Conservation (phyloP, 2,888 invertebrate species). For the Syritta pipiens region DNA sequence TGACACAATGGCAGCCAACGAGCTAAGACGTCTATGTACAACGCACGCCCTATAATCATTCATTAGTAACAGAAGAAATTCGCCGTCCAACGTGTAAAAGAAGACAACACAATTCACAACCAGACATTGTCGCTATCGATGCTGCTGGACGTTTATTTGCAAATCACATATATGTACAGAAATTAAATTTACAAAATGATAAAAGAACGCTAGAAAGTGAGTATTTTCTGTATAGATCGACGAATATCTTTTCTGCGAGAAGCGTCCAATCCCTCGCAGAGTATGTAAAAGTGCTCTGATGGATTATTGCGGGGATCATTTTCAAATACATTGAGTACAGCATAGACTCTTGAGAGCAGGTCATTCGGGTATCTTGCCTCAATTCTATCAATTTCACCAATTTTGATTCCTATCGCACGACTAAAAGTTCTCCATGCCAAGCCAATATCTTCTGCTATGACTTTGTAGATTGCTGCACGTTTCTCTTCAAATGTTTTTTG, state of each 20-base stretch:
- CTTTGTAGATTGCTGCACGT: conserved; percentile 73
- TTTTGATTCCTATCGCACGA: conserved; percentile 73
- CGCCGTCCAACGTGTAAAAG: too few relatives aligned
- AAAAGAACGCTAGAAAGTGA: too few relatives aligned
- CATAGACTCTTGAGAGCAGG: conserved; percentile 73
- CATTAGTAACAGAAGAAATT: too few relatives aligned
- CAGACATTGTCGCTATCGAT: too few relatives aligned
- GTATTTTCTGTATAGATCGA: conserved; percentile 71
- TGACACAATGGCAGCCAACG: too few relatives aligned
- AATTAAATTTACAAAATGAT: too few relatives aligned
- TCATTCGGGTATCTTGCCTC: conserved; percentile 73
- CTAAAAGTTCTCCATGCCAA: conserved; percentile 76
- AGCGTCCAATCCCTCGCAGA: conserved; percentile 73
- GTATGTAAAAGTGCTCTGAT: conserved; percentile 63
- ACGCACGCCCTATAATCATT: too few relatives aligned
- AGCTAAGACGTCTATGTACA: too few relatives aligned
- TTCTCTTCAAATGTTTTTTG: conserved; percentile 66
- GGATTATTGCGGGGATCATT: conserved; percentile 73
- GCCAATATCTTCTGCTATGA: conserved; percentile 75
- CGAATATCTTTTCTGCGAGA: conserved; percentile 74
- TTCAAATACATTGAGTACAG: conserved; percentile 75
- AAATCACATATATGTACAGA: too few relatives aligned
- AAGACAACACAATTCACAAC: too few relatives aligned
- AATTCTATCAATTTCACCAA: conserved; percentile 76
- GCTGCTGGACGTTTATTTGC: too few relatives aligned